Conservation (phyloP, 2,113 vertebrate genomes). For the Pholis gunnellus region DNA sequence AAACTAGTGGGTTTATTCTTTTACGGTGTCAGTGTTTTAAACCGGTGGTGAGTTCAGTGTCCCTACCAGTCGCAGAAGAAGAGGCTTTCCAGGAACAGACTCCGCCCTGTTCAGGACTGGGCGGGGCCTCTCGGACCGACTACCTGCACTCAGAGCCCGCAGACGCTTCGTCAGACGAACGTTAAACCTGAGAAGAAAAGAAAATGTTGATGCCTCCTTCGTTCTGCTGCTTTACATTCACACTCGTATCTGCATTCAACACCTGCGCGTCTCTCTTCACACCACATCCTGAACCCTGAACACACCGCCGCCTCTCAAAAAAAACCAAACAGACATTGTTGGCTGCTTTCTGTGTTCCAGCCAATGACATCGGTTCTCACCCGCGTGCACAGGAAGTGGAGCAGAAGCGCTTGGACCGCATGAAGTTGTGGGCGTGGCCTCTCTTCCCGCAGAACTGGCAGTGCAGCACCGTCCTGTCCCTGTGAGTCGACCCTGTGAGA, state of each 20-base stretch:
- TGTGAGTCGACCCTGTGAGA: slow-evolving; percentile 84
- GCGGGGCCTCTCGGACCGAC: slow-evolving; percentile 67
- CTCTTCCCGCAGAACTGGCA: slow-evolving; percentile 98
- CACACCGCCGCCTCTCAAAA: background rate
- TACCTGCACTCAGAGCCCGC: slow-evolving; percentile 76
- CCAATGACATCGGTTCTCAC: slow-evolving; percentile 65
- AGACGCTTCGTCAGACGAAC: slow-evolving; percentile 78
- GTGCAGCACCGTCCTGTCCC: slow-evolving; percentile 90
- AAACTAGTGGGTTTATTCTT: background rate
- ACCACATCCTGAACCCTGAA: slow-evolving; percentile 57
- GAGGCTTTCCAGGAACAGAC: slow-evolving; percentile 79
- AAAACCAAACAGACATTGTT: too few relatives aligned
- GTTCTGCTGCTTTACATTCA: slow-evolving; percentile 27
- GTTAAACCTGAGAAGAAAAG: slow-evolving; percentile 69
- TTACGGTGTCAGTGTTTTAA: background rate
- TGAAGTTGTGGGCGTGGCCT: slow-evolving; percentile 94
- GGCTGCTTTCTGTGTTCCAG: background rate
- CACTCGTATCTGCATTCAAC: slow-evolving; percentile 8
- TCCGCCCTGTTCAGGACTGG: slow-evolving; percentile 72
- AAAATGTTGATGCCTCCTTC: slow-evolving; percentile 6
- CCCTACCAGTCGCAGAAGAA: slow-evolving; percentile 77
- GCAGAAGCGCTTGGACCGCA: slow-evolving; percentile 96
- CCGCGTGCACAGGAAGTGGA: slow-evolving; percentile 97
- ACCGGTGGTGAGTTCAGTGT: background rate
- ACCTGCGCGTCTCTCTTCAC: slow-evolving; percentile 13